These are phyloP conservation scores for Noctuana brunneofusca DNA, from an alignment of 2,888 invertebrate genomes.

Conservation along the genomic window DNA sequence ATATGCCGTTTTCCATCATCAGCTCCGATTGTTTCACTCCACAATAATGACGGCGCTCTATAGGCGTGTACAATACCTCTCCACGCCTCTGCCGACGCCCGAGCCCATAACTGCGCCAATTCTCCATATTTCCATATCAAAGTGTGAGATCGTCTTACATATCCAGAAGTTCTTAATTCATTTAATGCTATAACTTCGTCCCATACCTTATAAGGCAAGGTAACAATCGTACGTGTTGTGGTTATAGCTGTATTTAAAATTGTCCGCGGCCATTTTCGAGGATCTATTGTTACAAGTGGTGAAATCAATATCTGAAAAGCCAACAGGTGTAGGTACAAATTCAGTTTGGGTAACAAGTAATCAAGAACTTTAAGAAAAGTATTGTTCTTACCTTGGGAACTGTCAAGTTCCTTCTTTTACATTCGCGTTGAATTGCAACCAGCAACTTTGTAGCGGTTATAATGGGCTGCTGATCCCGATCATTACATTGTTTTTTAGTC, in stretches of 20 bases:
- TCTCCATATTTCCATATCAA: slow-evolving; percentile 74
- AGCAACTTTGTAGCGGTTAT: slow-evolving; percentile 74
- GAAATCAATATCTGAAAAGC: slow-evolving; percentile 66
- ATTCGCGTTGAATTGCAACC: slow-evolving; percentile 64
- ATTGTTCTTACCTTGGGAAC: slow-evolving; percentile 60
- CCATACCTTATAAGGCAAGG: slow-evolving; percentile 57
- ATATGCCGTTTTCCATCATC: slow-evolving; percentile 80
- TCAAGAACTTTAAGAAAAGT: too few species aligned
- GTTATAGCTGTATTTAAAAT: slow-evolving; percentile 49
- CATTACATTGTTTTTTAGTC: slow-evolving; percentile 73
- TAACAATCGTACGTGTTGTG: slow-evolving; percentile 52
- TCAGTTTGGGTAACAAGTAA: not conserved
- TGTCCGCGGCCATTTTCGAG: slow-evolving; percentile 70
- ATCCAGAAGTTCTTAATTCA: slow-evolving; percentile 61
- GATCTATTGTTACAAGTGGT: slow-evolving; percentile 69
- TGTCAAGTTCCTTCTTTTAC: slow-evolving; percentile 68
- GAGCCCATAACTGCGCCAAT: slow-evolving; percentile 61
- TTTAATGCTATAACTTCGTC: slow-evolving; percentile 65
- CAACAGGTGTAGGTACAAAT: too few species aligned
- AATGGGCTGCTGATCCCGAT: slow-evolving; percentile 61
- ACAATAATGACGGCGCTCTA: slow-evolving; percentile 67
- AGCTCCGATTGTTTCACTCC: slow-evolving; percentile 82
- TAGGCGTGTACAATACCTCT: slow-evolving; percentile 60
- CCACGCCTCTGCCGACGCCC: slow-evolving; percentile 64
- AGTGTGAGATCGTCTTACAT: slow-evolving; percentile 60